phyloP scores from a whole-genome alignment of 2,888 invertebrate genomes.

The Archaeoteleia sp. region DNA sequence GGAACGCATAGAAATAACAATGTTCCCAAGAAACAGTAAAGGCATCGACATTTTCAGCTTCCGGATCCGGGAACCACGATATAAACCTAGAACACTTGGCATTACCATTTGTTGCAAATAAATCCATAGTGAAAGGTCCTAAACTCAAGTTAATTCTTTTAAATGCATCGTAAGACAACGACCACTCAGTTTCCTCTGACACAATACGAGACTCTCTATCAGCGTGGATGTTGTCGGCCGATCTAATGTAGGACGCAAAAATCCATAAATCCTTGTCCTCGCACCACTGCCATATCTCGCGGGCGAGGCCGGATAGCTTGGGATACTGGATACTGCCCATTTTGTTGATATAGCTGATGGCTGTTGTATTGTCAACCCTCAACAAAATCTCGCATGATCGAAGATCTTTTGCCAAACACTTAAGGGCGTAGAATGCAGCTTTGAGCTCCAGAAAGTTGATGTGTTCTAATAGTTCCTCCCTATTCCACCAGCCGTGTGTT shows the following conservation, averaged over 20 bases:
- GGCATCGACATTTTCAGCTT: too few relatives aligned
- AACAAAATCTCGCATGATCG: not conserved
- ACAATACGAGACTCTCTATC: too few relatives aligned
- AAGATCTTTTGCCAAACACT: not conserved
- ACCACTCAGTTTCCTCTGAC: too few relatives aligned
- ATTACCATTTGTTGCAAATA: too few relatives aligned
- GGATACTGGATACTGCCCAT: slow-evolving; percentile 8
- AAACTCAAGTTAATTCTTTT: too few relatives aligned
- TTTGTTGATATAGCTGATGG: slow-evolving; percentile 3
- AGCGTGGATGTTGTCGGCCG: too few relatives aligned
- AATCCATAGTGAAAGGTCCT: too few relatives aligned
- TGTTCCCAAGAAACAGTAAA: slow-evolving; percentile 52
- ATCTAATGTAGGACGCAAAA: slow-evolving; percentile 3
- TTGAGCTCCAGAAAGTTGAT: slow-evolving; percentile 37
- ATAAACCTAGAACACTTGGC: too few relatives aligned
- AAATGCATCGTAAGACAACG: too few relatives aligned
- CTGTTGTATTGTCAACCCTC: slow-evolving; percentile 6
- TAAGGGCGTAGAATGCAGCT: not conserved
- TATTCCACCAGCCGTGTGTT: slow-evolving; percentile 2
- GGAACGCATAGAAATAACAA: slow-evolving; percentile 58
- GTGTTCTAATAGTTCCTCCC: slow-evolving; percentile 25
- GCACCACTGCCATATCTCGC: slow-evolving; percentile 6
- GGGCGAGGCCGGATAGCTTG: not conserved
- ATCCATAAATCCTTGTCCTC: slow-evolving; percentile 1
- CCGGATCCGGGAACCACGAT: too few relatives aligned